phyloP scores from a whole-genome alignment of 2,888 invertebrate genomes.

The Tethea ocularis region DNA sequence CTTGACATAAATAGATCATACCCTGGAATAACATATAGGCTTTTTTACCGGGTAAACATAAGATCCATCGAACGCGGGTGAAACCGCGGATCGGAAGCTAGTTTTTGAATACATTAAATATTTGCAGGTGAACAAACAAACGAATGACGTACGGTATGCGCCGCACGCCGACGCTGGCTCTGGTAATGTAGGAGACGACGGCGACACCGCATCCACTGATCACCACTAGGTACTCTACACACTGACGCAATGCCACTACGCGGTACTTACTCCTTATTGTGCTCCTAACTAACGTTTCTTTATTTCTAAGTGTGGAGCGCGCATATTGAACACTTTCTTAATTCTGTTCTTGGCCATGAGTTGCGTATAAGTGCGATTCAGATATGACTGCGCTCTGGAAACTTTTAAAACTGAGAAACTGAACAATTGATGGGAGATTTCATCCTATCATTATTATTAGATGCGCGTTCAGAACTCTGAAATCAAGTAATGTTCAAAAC shows the following conservation, averaged over 20 bases:
- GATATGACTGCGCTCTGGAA: background rate
- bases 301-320: background rate
- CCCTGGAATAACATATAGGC: no score
- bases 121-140: conserved; percentile 66
- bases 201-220: conserved; percentile 15
- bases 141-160: conserved; percentile 65
- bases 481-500: no score
- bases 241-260: background rate
- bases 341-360: background rate
- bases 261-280: background rate
- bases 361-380: no score
- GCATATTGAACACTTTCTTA: background rate
- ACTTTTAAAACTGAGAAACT: background rate
- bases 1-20: no score
- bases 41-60: no score
- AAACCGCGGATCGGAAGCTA: no score
- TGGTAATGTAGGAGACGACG: conserved; percentile 67
- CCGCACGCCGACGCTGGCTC: conserved; percentile 59
- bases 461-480: no score
- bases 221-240: conserved; percentile 9
- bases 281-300: background rate
- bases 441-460: no score
- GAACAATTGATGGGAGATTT: no score
- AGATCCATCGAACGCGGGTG: no score
- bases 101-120: background rate